Conservation (phyloP, 2,797 vertebrate species). For the Bryconaethiops microstoma region DNA sequence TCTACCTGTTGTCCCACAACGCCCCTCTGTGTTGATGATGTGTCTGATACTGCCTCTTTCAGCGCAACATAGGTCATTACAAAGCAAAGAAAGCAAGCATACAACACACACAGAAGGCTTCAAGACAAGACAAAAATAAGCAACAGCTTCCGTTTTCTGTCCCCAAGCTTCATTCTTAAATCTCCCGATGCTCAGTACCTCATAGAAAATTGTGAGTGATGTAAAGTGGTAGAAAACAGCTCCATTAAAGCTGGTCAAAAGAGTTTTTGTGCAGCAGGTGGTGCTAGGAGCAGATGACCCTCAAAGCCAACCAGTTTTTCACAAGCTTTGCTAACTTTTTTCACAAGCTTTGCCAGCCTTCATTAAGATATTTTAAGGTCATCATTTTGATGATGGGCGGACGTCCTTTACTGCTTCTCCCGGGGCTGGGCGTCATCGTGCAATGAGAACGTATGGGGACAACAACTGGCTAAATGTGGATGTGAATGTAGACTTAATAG, state of each 20-base stretch:
- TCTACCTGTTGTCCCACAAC: slow-evolving; percentile 12
- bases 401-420: no score
- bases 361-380: no score
- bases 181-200: not conserved
- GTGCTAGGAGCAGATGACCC: not conserved
- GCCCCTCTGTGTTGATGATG: slow-evolving; percentile 33
- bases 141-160: slow-evolving; percentile 14
- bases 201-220: not conserved
- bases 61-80: slow-evolving; percentile 19
- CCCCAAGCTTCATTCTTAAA: not conserved
- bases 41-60: slow-evolving; percentile 26
- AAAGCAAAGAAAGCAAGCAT: slow-evolving; percentile 7
- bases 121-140: slow-evolving; percentile 7
- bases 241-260: slow-evolving; percentile 3
- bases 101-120: not conserved
- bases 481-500: no score
- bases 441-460: no score
- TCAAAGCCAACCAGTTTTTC: not conserved
- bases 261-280: slow-evolving; percentile 18
- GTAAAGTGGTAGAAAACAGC: slow-evolving; percentile 1
- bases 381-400: not conserved
- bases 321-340: no score
- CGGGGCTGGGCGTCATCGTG: no score
- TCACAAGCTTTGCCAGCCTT: no score
- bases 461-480: no score